Evolutionary conservation across 2,888 invertebrate species (phyloP).

Genomic region (Chrysomela aeneicollis): DNA sequence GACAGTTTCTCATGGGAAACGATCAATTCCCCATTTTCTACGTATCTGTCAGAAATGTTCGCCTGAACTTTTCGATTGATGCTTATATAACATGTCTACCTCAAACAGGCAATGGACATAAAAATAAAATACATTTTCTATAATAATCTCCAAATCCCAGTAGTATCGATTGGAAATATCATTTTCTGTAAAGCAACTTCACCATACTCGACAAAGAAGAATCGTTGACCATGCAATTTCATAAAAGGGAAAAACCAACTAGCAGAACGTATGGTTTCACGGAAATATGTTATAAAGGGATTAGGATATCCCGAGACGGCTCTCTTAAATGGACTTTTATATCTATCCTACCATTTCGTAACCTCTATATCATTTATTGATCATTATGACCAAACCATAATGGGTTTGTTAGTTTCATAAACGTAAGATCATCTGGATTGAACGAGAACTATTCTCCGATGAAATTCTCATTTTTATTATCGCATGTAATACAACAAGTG

Average conservation of each 20-base stretch:
- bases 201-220: slow-evolving; percentile 9
- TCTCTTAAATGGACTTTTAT: background rate
- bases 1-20: no score
- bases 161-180: background rate
- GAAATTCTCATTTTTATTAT: no score
- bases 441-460: no score
- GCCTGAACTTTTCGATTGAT: no score
- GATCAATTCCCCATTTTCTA: no score
- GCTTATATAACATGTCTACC: no score
- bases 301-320: background rate
- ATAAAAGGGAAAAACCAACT: background rate
- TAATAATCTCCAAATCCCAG: background rate
- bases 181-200: slow-evolving; percentile 10
- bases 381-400: slow-evolving; percentile 8
- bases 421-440: background rate
- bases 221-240: slow-evolving; percentile 14
- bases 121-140: no score
- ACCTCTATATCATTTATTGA: slow-evolving; percentile 12
- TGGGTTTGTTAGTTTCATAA: slow-evolving; percentile 11
- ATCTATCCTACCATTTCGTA: slow-evolving; percentile 12
- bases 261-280: slow-evolving; percentile 3
- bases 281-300: background rate
- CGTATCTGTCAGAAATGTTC: no score
- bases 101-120: no score
- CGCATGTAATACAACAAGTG: no score